Percentiles rank a stretch among this genome's conserved stretches.
Conservation (phyloP, 2,888 invertebrate genomes). For the Exephanes ischioxanthus region DNA sequence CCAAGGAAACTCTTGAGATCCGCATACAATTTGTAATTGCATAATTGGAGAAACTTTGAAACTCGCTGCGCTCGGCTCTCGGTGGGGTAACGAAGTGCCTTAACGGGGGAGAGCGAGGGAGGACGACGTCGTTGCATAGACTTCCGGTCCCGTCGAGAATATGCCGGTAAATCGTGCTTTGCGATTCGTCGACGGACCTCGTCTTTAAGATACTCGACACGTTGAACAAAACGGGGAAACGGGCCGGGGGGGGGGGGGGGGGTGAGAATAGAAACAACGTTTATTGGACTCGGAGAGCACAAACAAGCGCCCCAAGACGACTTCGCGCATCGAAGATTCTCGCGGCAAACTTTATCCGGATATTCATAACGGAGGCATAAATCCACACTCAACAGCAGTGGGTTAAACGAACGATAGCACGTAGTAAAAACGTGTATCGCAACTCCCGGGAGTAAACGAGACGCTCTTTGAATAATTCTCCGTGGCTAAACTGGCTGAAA, state of each 20-base stretch:
- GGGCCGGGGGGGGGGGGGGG: not conserved
- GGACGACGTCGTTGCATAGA: conserved; percentile 36
- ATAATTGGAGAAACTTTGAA: conserved; percentile 61
- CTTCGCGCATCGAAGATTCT: conserved; percentile 32
- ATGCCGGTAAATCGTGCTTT: conserved; percentile 50
- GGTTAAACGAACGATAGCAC: not conserved
- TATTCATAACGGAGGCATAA: conserved; percentile 14
- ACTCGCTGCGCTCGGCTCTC: conserved; percentile 47
- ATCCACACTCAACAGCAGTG: not conserved
- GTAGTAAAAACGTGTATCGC: conserved; percentile 10
- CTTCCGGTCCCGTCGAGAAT: conserved; percentile 60
- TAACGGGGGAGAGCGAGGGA: conserved; percentile 6
- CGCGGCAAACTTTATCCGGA: not conserved
- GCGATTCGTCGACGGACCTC: conserved; percentile 54
- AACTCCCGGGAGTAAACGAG: conserved; percentile 5
- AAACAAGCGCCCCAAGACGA: conserved; percentile 17
- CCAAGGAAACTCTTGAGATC: conserved; percentile 40
- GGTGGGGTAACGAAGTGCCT: conserved; percentile 58
- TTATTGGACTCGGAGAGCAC: conserved; percentile 19
- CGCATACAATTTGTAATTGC: conserved; percentile 59
- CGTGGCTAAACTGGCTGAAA: conserved; percentile 14
- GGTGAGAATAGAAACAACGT: not conserved
- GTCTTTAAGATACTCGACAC: conserved; percentile 50
- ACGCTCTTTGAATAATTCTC: conserved; percentile 39
- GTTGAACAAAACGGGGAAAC: conserved; percentile 32